Evolutionary conservation across 2,113 vertebrate genomes (phyloP).

Genomic region (Dipodomys stephensi): DNA sequence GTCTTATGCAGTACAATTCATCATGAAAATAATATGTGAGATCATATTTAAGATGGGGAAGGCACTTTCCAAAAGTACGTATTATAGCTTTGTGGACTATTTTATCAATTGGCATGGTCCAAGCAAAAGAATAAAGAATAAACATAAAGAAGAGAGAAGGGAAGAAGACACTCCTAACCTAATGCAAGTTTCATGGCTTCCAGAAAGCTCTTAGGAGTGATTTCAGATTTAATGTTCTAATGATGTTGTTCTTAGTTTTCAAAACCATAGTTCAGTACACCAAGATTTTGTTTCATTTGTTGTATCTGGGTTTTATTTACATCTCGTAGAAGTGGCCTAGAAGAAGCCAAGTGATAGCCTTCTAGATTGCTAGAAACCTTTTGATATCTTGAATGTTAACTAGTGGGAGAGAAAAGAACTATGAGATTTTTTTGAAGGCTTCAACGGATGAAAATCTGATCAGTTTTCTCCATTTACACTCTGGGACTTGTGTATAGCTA

Average conservation of each 20-base stretch:
- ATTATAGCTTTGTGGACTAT: background rate
- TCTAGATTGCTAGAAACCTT: background rate
- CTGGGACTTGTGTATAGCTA: slow-evolving; percentile 81
- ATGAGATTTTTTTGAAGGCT: slow-evolving; percentile 73
- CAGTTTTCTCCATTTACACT: slow-evolving; percentile 41
- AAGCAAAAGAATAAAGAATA: background rate
- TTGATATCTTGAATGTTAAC: slow-evolving; percentile 50
- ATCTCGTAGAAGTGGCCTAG: slow-evolving; percentile 19
- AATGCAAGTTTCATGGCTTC: background rate
- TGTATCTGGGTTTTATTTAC: slow-evolving; percentile 47
- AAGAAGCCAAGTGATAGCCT: slow-evolving; percentile 38
- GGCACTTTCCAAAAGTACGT: background rate
- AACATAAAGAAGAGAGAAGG: no score
- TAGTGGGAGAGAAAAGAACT: slow-evolving; percentile 42
- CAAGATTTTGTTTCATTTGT: slow-evolving; percentile 13
- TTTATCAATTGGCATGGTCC: background rate
- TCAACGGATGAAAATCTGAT: background rate
- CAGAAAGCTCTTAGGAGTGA: slow-evolving; percentile 10
- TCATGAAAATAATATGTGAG: slow-evolving; percentile 18
- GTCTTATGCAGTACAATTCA: background rate
- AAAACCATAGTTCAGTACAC: background rate
- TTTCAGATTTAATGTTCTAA: slow-evolving; percentile 30
- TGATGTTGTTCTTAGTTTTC: slow-evolving; percentile 15
- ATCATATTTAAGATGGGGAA: background rate
- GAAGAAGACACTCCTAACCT: background rate